These are phyloP conservation scores for Molorchus minor DNA, from an alignment of 2,888 invertebrate genomes.

Conservation along the genomic window DNA sequence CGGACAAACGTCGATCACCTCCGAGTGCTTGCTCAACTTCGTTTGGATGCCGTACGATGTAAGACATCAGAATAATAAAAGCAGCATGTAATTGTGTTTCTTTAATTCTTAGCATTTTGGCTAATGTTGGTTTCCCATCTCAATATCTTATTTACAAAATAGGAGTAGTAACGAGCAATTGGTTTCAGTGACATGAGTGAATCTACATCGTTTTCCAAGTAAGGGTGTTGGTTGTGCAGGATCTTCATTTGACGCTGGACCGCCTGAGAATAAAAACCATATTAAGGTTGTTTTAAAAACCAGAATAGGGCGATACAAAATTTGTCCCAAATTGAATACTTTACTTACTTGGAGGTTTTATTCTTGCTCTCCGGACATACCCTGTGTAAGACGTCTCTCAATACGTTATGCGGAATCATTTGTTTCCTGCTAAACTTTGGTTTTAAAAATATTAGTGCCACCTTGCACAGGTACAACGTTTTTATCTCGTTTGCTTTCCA, in stretches of 20 bases:
- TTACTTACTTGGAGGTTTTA: conserved; percentile 44
- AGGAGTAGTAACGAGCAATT: conserved; percentile 43
- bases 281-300: not conserved
- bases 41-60: conserved; percentile 41
- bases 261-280: conserved; percentile 24
- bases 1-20: conserved; percentile 31
- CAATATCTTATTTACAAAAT: conserved; percentile 27
- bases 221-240: not conserved
- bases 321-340: not conserved
- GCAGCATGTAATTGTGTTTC: conserved; percentile 39
- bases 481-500: conserved; percentile 78
- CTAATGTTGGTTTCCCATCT: conserved; percentile 13
- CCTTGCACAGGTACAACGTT: conserved; percentile 72
- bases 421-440: conserved; percentile 60
- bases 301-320: not conserved
- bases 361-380: conserved; percentile 44
- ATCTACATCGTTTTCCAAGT: conserved; percentile 18
- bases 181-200: conserved; percentile 42
- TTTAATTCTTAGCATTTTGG: conserved; percentile 25
- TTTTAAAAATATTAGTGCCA: conserved; percentile 68
- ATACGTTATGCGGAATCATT: conserved; percentile 60
- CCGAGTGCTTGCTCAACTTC: conserved; percentile 42
- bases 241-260: conserved; percentile 26
- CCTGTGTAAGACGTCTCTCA: conserved; percentile 69
- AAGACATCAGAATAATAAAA: conserved; percentile 47